Base-by-base conservation (phyloP, 2,797 vertebrate species). In the Glyptemys insculpta region DNA sequence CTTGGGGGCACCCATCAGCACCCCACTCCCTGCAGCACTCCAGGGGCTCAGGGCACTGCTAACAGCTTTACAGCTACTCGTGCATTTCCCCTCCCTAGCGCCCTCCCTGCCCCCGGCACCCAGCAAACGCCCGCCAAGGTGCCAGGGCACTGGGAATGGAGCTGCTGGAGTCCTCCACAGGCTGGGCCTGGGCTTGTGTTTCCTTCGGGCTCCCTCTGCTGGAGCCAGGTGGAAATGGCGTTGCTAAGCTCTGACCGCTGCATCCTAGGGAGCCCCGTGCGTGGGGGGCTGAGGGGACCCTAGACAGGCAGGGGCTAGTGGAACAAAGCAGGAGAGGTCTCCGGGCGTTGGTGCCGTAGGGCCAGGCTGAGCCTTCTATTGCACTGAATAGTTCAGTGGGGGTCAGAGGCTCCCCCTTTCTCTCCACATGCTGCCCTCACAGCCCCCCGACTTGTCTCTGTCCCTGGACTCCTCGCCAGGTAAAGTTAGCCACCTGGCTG, bases 201-300 rank as follows among this genome's bases (percentile, higher is more conserved):
- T 72, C 56, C 29, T 86, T 44, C 57, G 1, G 0, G 56, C 59
- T 65, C 80, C 84, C 89, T 95, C 96, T 96, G 34, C 91, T 96
- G 97, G 96, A 59, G 10, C 44, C 0, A 52, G 0, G 1, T 52
- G 59, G 65, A 92, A 93, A 50, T 86, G n/a, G 57, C 54, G 8
- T 81, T 27, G 49, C 47, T 47, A 29, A 5, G 14, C 10, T 47
- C 34, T 7, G 83, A 10, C 18, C 5, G 34, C 16, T 16, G 31
- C 37, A 11, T 8, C 12, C n/a, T 18, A 11, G n/a, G 54, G 23
- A 54, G 54, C 54, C 8, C 4, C 54, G 5, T 5, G 50, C 3
- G 21, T 8, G 53, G 52, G 29, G 6, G 57, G 57, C 29, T 16
- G 12, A 7, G 14, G 59, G 62, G 15, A 8, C 34, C 65, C 49